phyloP scores from a whole-genome alignment of 2,797 vertebrate species.

The Sphenodon punctatus region DNA sequence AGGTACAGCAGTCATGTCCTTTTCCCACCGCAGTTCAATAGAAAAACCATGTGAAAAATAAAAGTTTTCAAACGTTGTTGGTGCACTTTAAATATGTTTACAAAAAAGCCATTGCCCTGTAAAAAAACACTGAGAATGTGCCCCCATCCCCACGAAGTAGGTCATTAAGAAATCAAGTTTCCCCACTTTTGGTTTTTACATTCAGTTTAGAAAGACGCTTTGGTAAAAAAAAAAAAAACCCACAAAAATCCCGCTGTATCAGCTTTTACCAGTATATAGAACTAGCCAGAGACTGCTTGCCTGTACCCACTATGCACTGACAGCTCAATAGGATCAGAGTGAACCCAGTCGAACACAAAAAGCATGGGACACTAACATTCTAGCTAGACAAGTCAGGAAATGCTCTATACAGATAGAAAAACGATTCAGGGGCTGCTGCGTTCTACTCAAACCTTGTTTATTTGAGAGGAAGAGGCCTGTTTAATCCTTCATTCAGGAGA shows the following conservation, averaged over 20 bases:
- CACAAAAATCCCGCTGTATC: accelerated
- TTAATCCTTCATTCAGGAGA: background rate
- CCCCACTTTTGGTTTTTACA: slow-evolving; percentile 16
- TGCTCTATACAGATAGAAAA: accelerated
- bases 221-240: slow-evolving; percentile 21
- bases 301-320: background rate
- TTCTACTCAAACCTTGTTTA: background rate
- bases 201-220: slow-evolving; percentile 33
- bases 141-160: background rate
- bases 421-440: background rate
- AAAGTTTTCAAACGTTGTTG: background rate
- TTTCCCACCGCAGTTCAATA: background rate
- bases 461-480: background rate
- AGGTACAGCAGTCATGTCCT: background rate
- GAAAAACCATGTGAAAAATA: background rate
- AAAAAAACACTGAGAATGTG: background rate
- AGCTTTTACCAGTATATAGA: background rate
- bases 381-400: background rate
- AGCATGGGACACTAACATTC: accelerated
- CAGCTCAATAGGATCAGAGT: no score
- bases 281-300: background rate
- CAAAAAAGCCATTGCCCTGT: background rate
- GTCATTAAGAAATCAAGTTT: background rate
- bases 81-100: background rate
- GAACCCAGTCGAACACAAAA: no score